A percentile compares a stretch with the other conserved stretches of the same genome.
phyloP scores from a whole-genome alignment of 2,888 invertebrate genomes.

The Graphium colonna region DNA sequence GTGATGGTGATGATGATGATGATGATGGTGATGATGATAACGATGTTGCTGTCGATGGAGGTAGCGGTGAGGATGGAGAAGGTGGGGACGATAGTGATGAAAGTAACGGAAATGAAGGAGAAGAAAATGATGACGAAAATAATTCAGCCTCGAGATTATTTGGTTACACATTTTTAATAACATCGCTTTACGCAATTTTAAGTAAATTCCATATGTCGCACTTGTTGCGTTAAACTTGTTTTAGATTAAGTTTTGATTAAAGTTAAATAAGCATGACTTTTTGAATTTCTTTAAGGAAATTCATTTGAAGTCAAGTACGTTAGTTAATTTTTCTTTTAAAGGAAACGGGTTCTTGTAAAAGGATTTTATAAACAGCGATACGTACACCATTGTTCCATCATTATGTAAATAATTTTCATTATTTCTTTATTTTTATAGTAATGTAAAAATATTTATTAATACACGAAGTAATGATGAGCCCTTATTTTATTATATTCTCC shows the following conservation, averaged over 20 bases:
- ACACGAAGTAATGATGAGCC: too few relatives aligned
- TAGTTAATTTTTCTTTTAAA: too few relatives aligned
- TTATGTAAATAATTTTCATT: not conserved
- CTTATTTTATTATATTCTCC: too few relatives aligned
- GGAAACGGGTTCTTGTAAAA: too few relatives aligned
- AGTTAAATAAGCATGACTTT: slow-evolving; percentile 35
- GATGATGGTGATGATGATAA: slow-evolving; percentile 23
- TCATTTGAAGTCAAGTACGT: slow-evolving; percentile 23
- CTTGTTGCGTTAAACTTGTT: slow-evolving; percentile 41
- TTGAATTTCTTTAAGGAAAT: slow-evolving; percentile 27
- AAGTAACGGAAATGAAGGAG: slow-evolving; percentile 24
- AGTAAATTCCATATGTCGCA: slow-evolving; percentile 45
- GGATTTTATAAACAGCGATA: too few relatives aligned
- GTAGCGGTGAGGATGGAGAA: slow-evolving; percentile 6
- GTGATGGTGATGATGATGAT: slow-evolving; percentile 21
- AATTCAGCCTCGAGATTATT: slow-evolving; percentile 52
- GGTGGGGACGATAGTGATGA: slow-evolving; percentile 8
- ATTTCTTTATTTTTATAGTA: slow-evolving; percentile 2
- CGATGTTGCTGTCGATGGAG: slow-evolving; percentile 2
- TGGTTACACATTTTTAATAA: slow-evolving; percentile 54
- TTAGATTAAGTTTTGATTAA: slow-evolving; percentile 10
- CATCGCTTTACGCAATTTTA: slow-evolving; percentile 46
- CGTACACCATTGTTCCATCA: too few relatives aligned
- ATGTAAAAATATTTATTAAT: not conserved
- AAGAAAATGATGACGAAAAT: slow-evolving; percentile 27